phyloP scores from a whole-genome alignment of 2,113 vertebrate species.

The Aythya baeri region DNA sequence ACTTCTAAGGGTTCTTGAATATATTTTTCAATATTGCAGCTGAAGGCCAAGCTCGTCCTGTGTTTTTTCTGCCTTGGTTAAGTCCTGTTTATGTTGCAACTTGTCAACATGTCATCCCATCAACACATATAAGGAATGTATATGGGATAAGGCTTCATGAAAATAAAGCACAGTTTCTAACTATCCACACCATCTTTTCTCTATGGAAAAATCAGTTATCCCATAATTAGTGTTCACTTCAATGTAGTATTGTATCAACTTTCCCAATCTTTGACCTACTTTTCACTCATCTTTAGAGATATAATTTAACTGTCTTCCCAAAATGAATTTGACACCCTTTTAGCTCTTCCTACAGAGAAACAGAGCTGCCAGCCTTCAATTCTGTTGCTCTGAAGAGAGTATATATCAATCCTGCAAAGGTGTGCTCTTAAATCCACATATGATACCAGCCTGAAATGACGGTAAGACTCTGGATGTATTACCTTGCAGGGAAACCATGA shows the following conservation, averaged over 20 bases:
- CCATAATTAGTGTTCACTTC: neutral
- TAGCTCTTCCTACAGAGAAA: neutral
- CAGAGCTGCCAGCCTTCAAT: neutral
- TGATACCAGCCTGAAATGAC: neutral
- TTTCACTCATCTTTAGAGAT: neutral
- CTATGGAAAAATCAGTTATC: neutral
- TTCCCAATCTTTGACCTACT: neutral
- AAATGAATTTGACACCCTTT: neutral
- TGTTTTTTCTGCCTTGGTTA: neutral
- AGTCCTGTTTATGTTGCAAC: neutral
- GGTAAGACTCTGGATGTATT: neutral
- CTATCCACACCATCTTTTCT: neutral
- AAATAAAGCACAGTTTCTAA: neutral
- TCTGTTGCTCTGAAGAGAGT: neutral
- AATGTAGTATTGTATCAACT: neutral
- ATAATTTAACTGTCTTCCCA: neutral
- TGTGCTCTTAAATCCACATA: neutral
- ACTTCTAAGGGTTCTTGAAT: neutral
- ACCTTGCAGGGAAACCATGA: neutral
- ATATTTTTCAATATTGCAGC: neutral
- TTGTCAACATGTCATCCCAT: neutral
- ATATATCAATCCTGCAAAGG: neutral
- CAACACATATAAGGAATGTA: neutral
- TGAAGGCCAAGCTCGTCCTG: neutral
- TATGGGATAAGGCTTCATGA: neutral